phyloP scores from a whole-genome alignment of 1,140 invertebrate species.

The Muscidifurax raptorellus region DNA sequence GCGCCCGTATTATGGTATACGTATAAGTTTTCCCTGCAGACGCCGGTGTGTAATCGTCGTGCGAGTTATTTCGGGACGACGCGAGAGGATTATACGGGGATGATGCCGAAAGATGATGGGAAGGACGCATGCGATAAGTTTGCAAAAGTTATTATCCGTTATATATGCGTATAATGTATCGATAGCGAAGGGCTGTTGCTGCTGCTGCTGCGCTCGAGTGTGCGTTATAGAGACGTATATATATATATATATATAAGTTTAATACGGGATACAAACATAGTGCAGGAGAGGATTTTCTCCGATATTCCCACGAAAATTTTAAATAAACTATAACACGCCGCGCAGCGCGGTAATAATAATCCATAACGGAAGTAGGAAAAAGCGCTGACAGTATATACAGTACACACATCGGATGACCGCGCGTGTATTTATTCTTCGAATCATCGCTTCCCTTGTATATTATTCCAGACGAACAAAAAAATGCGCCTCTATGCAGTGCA shows the following conservation, averaged over 20 bases:
- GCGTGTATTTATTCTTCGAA: conserved; percentile 27
- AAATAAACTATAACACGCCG: conserved; percentile 1
- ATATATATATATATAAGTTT: background rate
- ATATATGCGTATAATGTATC: background rate
- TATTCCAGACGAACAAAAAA: conserved; percentile 19
- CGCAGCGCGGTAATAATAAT: background rate
- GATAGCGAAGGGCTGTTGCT: background rate
- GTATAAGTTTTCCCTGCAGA: background rate
- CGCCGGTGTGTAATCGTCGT: background rate
- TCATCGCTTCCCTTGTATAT: conserved; percentile 17
- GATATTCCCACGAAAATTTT: background rate
- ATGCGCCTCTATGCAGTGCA: conserved; percentile 1
- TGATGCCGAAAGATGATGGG: background rate
- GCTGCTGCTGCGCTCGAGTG: background rate
- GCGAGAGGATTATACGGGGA: background rate
- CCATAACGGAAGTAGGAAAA: background rate
- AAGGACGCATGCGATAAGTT: background rate
- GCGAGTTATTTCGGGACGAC: background rate
- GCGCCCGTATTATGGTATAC: background rate
- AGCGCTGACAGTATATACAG: background rate
- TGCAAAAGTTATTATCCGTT: background rate
- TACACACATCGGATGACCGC: conserved; percentile 1
- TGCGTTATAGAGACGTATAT: background rate
- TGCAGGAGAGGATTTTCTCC: background rate
- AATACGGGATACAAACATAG: background rate